Evolutionary conservation across 2,113 vertebrate species (phyloP).

Genomic region (Strix aluco): DNA sequence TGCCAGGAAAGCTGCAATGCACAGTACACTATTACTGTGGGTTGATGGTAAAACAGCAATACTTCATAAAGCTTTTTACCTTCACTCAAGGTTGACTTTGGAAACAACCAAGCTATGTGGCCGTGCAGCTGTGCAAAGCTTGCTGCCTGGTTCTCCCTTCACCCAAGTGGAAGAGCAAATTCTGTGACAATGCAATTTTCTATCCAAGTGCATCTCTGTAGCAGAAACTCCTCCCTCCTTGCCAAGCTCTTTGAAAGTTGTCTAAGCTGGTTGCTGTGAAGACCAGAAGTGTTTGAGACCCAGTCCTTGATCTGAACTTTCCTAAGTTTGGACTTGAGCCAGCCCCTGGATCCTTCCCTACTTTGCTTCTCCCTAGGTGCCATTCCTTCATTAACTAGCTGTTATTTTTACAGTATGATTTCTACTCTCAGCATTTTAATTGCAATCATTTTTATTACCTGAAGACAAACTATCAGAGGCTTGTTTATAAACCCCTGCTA

Average conservation of each 20-base stretch:
- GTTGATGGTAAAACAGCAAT: neutral
- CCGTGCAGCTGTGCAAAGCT: neutral
- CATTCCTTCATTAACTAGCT: neutral
- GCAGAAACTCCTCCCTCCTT: neutral
- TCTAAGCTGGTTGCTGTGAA: neutral
- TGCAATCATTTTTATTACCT: neutral
- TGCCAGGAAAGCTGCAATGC: neutral
- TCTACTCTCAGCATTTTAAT: neutral
- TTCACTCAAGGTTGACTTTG: neutral
- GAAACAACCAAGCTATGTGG: neutral
- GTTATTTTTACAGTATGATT: neutral
- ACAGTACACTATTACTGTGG: neutral
- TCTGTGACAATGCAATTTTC: neutral
- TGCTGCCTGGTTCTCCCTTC: neutral
- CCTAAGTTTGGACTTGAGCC: neutral
- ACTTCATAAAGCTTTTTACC: neutral
- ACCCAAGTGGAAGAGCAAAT: neutral
- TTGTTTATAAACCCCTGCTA: neutral
- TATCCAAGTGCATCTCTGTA: neutral
- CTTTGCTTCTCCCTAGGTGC: neutral
- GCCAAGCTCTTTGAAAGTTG: neutral
- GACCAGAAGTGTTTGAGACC: neutral
- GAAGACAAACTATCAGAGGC: neutral
- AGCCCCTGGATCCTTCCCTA: neutral
- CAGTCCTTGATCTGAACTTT: neutral